Conservation (phyloP, 1,140 invertebrate genomes). For the Ericerus pela region DNA sequence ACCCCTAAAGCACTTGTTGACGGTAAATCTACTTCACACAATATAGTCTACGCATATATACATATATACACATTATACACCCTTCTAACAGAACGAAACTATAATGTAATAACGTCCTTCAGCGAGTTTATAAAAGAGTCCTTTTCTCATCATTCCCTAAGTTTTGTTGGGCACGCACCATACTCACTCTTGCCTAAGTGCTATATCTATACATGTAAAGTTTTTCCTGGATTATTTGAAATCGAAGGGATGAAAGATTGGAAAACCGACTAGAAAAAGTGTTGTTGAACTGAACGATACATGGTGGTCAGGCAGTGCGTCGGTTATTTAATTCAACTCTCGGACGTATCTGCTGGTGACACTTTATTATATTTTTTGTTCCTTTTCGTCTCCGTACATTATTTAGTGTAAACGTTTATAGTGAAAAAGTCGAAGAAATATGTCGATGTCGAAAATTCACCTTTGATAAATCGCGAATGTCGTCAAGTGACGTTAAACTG, state of each 20-base stretch:
- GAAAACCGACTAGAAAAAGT: no score
- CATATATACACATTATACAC: no score
- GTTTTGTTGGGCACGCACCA: no score
- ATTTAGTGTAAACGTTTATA: neutral
- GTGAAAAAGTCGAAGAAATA: neutral
- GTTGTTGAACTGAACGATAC: neutral
- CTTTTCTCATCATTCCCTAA: no score
- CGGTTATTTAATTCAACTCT: no score
- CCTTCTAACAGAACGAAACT: conserved; percentile 4
- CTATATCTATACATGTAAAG: no score
- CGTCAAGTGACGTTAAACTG: no score
- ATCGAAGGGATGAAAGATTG: no score
- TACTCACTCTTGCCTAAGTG: no score
- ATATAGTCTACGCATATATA: no score
- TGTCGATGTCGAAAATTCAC: neutral
- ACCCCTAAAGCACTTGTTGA: conserved; percentile 11
- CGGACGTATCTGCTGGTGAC: conserved; percentile 2
- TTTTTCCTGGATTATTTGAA: conserved; percentile 5
- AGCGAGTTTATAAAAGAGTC: conserved; percentile 3
- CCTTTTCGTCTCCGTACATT: neutral
- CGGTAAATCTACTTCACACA: conserved; percentile 11
- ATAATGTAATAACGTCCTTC: conserved; percentile 10
- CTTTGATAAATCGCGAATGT: neutral
- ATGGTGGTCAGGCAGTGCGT: no score
- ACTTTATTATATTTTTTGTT: conserved; percentile 6